Conservation (phyloP, 2,888 invertebrate species). For the Acanthosepion esculentum region DNA sequence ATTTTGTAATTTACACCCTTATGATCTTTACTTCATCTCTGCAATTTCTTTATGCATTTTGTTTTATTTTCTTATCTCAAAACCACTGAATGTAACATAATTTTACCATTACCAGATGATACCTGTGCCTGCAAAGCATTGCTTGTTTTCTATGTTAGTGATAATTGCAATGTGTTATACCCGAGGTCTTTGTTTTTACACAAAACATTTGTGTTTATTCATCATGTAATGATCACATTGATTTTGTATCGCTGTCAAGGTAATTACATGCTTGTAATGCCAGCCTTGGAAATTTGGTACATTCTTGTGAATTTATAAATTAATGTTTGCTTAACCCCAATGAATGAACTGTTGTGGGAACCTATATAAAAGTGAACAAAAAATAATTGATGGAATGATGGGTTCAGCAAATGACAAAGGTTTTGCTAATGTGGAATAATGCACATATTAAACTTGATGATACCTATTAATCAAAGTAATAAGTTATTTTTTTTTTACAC, state of each 20-base stretch:
- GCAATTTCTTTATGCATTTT: neutral
- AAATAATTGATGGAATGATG: neutral
- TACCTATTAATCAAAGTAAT: too few relatives aligned
- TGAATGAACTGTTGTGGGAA: neutral
- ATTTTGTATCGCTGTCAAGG: neutral
- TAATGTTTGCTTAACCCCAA: neutral
- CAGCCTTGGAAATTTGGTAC: neutral
- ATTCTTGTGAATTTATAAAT: neutral
- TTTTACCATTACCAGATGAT: neutral
- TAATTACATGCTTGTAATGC: neutral
- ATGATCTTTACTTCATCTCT: neutral
- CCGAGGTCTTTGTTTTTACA: neutral
- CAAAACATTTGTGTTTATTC: neutral
- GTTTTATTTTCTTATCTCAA: neutral
- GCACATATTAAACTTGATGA: neutral
- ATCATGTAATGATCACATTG: neutral
- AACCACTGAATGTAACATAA: neutral
- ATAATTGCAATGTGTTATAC: constrained; percentile 20
- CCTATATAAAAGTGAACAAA: neutral
- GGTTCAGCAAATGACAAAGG: too few relatives aligned
- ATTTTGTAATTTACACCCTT: too few relatives aligned
- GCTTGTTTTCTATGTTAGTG: neutral
- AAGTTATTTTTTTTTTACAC: too few relatives aligned
- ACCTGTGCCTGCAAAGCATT: neutral
- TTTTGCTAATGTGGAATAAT: neutral